These are phyloP conservation scores for Rhegmatorhina hoffmannsi DNA, from an alignment of 2,113 vertebrate species.

Conservation along the genomic window DNA sequence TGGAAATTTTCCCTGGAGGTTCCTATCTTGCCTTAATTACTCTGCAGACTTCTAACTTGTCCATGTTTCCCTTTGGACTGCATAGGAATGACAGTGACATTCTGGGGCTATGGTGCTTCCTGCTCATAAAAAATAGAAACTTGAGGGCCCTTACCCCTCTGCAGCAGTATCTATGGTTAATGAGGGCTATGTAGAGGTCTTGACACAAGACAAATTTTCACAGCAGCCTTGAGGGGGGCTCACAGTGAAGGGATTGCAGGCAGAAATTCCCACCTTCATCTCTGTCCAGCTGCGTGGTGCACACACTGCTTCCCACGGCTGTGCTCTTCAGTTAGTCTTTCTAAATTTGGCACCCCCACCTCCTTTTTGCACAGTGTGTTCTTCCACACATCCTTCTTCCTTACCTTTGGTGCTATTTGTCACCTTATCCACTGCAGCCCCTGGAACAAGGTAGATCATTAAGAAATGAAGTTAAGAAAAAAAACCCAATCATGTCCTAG, in stretches of 20 bases:
- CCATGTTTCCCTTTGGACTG: not conserved
- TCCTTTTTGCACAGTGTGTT: not conserved
- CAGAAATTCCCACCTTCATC: not conserved
- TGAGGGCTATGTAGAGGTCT: not conserved
- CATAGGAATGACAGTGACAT: not conserved
- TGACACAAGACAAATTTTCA: not conserved
- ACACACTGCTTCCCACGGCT: not conserved
- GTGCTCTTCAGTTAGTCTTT: not conserved
- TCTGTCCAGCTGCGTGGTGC: not conserved
- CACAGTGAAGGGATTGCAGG: not conserved
- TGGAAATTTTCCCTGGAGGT: not conserved
- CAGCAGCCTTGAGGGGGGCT: not conserved
- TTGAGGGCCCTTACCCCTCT: not conserved
- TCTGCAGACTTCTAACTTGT: not conserved
- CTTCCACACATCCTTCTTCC: not conserved
- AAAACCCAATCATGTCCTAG: too few species aligned
- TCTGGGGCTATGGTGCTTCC: not conserved
- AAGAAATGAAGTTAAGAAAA: not conserved
- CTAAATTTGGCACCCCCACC: not conserved
- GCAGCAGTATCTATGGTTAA: not conserved
- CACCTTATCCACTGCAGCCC: not conserved
- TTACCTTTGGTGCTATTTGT: not conserved
- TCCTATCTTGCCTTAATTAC: not conserved
- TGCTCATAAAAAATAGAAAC: not conserved
- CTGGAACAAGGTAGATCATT: not conserved